Evolutionary conservation across 2,113 vertebrate species (phyloP).

Genomic region (Oreochromis tanganicae): DNA sequence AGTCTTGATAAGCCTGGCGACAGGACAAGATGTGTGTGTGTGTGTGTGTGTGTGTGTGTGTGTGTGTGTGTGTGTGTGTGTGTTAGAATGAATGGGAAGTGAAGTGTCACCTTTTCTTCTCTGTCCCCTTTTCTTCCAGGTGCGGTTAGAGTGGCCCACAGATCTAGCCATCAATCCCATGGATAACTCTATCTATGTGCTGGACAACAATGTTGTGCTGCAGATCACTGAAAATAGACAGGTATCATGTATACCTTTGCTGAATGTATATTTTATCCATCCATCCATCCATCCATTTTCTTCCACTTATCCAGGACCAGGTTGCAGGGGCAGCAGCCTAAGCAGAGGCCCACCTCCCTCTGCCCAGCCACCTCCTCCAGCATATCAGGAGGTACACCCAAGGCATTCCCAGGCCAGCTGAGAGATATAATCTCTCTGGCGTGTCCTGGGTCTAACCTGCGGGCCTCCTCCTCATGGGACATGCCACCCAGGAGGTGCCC

Average conservation of each 20-base stretch:
- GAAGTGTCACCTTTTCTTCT: neutral
- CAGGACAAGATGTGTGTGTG: neutral
- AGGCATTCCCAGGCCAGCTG: neutral
- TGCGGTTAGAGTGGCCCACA: slow-evolving; percentile 96
- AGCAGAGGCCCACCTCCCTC: neutral
- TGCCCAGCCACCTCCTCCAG: neutral
- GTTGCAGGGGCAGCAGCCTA: neutral
- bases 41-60: neutral
- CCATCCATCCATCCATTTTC: slow-evolving; percentile 12
- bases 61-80: rapidly evolving
- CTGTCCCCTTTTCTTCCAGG: slow-evolving; percentile 62
- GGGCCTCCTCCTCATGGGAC: neutral
- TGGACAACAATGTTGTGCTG: slow-evolving; percentile 97
- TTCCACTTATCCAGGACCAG: neutral
- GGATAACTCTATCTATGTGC: slow-evolving; percentile 97
- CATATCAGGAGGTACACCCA: neutral
- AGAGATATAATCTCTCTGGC: neutral
- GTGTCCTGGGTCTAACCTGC: neutral
- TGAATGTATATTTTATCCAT: neutral
- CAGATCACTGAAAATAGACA: slow-evolving; percentile 98
- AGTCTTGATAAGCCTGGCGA: no score
- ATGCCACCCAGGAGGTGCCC: neutral
- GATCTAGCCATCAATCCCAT: slow-evolving; percentile 97
- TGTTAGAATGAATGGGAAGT: neutral
- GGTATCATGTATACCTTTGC: slow-evolving; percentile 1